Base-by-base conservation (phyloP, 1,140 invertebrate genomes). In the Eurosta solidaginis region DNA sequence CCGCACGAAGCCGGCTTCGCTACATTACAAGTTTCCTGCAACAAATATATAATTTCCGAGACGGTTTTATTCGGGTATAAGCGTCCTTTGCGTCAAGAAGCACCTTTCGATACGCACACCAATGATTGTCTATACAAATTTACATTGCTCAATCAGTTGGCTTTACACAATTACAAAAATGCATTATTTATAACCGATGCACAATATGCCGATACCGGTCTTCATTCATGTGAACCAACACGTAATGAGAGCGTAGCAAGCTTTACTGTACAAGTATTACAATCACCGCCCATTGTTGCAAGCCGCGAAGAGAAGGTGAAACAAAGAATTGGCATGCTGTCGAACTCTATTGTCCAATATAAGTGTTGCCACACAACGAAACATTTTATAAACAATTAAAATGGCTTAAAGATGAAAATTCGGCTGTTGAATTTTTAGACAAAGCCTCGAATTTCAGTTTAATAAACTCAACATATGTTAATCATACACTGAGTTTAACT, bases 61-160 rank as follows among this genome's bases (percentile, higher is more conserved):
- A 94, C 95, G 82, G 95, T 96, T 74, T 94, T 95, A 83, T 98
- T 98, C 87, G 96, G 97, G 87, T 98, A 98, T 89, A 95, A 95
- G 88, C 88, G 91, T 0, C 92, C 92, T 47, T 89, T 91, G 20
- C 89, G 91, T 25, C 90, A 91, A 40, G 91, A 92, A 22, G 73
- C 89, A 89, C 82, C 91, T 90, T 80, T 93, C 92, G 80, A 95
- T 94, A 84, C 93, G 92, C 84, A 81, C 59, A 82, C 90, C 93
- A 81, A 92, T 49, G 86, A 88, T 79, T 88, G 86, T 74, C 81
- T 88, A n/a, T 88, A 88, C 81, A 88, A 93, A 81, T 93, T 94
- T 81, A 92, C 93, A 17, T 88, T 96, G 50, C 88, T 97, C 77
- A 95, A 97, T 87, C 91, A 96, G 77, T 88, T 97, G 20, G 95